These are phyloP conservation scores for Acropternis orthonyx DNA, from an alignment of 2,797 vertebrate species.

Conservation along the genomic window DNA sequence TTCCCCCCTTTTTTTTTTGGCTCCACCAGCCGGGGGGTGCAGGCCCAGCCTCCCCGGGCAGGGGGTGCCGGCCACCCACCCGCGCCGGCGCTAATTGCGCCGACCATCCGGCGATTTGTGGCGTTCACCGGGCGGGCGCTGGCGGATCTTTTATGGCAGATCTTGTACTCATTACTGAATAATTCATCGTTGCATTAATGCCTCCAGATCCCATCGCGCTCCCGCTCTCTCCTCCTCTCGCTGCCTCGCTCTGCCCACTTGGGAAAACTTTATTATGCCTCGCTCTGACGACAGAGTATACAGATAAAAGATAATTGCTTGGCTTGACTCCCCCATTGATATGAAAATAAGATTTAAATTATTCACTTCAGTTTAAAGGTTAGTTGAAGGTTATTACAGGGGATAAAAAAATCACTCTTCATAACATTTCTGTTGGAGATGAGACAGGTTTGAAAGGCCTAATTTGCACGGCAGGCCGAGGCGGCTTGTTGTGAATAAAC, in stretches of 20 bases:
- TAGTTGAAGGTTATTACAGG: conserved; percentile 97
- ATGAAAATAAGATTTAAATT: conserved; percentile 99
- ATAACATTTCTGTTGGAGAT: conserved; percentile 81
- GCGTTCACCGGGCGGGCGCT: neutral
- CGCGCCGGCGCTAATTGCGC: conserved; percentile 78
- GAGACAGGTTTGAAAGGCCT: conserved; percentile 86
- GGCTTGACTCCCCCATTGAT: conserved; percentile 96
- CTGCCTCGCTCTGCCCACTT: conserved; percentile 77
- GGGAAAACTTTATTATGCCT: conserved; percentile 93
- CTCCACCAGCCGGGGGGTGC: neutral
- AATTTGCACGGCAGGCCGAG: conserved; percentile 85
- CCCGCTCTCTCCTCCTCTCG: conserved; percentile 64
- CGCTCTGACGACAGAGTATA: conserved; percentile 92
- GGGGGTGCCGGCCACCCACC: conserved; percentile 31
- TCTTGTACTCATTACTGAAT: conserved; percentile 88
- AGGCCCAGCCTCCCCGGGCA: neutral
- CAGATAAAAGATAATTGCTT: conserved; percentile 99
- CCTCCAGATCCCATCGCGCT: conserved; percentile 81
- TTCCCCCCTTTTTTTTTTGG: too few species aligned
- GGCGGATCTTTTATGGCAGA: conserved; percentile 73
- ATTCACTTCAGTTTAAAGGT: conserved; percentile 97
- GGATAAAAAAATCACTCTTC: conserved; percentile 78
- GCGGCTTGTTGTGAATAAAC: conserved; percentile 83
- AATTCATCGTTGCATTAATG: conserved; percentile 88
- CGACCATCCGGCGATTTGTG: conserved; percentile 74